Percentiles rank a stretch among this genome's conserved stretches.
These are phyloP conservation scores for Masticophis lateralis DNA, from an alignment of 2,797 vertebrate genomes.

Conservation along the genomic window DNA sequence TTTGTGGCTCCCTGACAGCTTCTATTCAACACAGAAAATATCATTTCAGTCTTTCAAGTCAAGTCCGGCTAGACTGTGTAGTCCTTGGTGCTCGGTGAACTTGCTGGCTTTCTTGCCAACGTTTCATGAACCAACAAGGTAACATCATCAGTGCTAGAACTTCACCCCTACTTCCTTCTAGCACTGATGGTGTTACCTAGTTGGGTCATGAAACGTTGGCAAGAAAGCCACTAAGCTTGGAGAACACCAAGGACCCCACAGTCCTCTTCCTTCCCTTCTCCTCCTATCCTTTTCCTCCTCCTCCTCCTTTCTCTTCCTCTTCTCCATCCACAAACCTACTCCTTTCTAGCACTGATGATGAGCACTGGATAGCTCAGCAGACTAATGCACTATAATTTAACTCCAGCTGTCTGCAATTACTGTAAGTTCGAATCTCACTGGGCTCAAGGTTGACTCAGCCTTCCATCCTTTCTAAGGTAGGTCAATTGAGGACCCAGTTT, in stretches of 20 bases:
- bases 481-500: too few relatives aligned
- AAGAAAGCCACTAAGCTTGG: neutral
- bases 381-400: too few relatives aligned
- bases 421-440: too few relatives aligned
- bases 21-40: constrained; percentile 76
- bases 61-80: constrained; percentile 6
- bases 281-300: too few relatives aligned
- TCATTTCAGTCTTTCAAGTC: constrained; percentile 16
- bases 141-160: neutral
- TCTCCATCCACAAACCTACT: too few relatives aligned
- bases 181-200: neutral
- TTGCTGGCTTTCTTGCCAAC: neutral
- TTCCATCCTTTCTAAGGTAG: too few relatives aligned
- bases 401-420: too few relatives aligned
- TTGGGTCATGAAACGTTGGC: neutral
- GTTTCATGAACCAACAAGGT: neutral
- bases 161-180: neutral
- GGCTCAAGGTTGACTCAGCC: too few relatives aligned
- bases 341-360: too few relatives aligned
- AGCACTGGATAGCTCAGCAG: too few relatives aligned
- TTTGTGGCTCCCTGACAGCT: constrained; percentile 95
- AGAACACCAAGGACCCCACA: neutral
- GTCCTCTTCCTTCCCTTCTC: neutral
- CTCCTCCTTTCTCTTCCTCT: too few relatives aligned
- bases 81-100: neutral